Conservation (phyloP, 2,797 vertebrate genomes). For the Ataeniobius toweri region DNA sequence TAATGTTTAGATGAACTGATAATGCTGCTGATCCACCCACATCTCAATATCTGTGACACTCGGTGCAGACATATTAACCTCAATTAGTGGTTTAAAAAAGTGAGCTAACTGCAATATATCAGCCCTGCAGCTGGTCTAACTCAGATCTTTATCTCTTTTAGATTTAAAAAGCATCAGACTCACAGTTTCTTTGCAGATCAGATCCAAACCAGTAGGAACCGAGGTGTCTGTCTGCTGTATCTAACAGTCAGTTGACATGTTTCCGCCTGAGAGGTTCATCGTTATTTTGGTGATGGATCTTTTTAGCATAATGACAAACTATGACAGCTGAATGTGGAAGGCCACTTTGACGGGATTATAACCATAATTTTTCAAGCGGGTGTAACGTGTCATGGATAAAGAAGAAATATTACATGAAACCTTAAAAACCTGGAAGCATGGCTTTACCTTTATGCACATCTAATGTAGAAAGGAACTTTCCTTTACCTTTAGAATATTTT, state of each 20-base stretch:
- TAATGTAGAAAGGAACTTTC: background rate
- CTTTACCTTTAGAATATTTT: background rate
- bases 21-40: background rate
- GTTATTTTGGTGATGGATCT: conserved; percentile 16
- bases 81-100: conserved; percentile 9
- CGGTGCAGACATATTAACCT: conserved; percentile 29
- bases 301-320: conserved; percentile 17
- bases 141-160: conserved; percentile 12
- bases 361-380: conserved; percentile 14
- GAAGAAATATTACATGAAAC: conserved; percentile 6
- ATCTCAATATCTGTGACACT: conserved; percentile 2
- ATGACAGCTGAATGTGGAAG: background rate
- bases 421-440: background rate
- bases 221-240: background rate
- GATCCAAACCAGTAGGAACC: background rate
- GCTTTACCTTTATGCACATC: background rate
- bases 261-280: conserved; percentile 12
- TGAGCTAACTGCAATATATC: background rate
- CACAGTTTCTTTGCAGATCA: background rate
- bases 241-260: conserved; percentile 5
- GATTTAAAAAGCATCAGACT: conserved; percentile 22
- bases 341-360: conserved; percentile 10
- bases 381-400: conserved; percentile 3
- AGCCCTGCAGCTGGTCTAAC: conserved; percentile 20
- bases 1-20: background rate